Base-by-base conservation (phyloP, 2,888 invertebrate species). In the Eupithecia tripunctaria region DNA sequence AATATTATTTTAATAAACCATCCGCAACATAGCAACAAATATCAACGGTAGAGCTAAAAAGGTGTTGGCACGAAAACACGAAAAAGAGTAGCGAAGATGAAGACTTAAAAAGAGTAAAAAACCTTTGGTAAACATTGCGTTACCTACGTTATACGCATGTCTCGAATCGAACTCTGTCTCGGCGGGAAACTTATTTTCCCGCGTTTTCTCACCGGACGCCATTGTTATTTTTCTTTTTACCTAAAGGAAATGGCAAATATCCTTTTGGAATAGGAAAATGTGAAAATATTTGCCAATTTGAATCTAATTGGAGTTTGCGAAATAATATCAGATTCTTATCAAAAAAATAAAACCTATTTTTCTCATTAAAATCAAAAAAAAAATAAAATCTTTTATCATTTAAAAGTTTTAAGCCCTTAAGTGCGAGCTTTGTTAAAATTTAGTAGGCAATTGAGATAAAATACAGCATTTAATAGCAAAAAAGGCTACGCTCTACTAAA, bases 141-240 rank as follows among this genome's bases (percentile, higher is more conserved):
- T 89, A 87, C 87, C 89, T 89, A n/a, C n/a, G n/a, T n/a, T n/a
- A 51, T 51, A 92, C 93, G 92, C 92, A 87, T 88, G 90, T 91
- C 91, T 91, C 89, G 89, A 90, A 89, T 91, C 89, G 89, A 90
- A 89, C 89, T 21, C 86, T 85, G 86, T 85, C 84, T 88, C 84
- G 90, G 93, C 93, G 93, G 92, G 93, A 92, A 93, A 92, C 87
- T 89, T 88, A 89, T 89, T 93, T 93, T 93, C 92, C 93, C 93
- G 93, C 93, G 89, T 90, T 93, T 92, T 90, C 86, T 81, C 81
- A 73, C 64, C 78, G 70, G 82, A 80, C 86, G 87, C 89, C 89
- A 87, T 88, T 84, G 87, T 88, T 86, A 82, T 83, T 86, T 73
- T 75, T 72, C 60, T 76, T 76, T 74, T 66, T 74, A 68, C 72